phyloP scores from a whole-genome alignment of 2,113 vertebrate genomes.

The Montifringilla adamsi region DNA sequence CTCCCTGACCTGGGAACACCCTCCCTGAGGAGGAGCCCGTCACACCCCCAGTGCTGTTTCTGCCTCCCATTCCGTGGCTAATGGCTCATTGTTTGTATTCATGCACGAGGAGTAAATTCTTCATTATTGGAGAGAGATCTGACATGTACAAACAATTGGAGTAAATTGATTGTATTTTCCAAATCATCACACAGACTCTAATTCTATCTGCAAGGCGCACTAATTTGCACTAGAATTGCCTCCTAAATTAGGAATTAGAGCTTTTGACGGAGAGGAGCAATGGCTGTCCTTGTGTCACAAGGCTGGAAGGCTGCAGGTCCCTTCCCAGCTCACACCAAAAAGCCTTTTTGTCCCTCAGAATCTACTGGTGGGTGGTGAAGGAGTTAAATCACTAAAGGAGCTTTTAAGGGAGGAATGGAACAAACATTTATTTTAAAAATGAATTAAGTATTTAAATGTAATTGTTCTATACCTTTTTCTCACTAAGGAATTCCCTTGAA shows the following conservation, averaged over 20 bases:
- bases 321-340: background rate
- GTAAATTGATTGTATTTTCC: constrained; percentile 78
- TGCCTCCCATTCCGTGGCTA: background rate
- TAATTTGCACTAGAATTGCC: constrained; percentile 71
- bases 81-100: constrained; percentile 49
- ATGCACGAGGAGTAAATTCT: constrained; percentile 46
- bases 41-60: background rate
- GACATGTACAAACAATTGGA: constrained; percentile 69
- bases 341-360: background rate
- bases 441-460: background rate
- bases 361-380: background rate
- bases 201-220: constrained; percentile 71
- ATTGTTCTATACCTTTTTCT: background rate
- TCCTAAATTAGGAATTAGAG: constrained; percentile 67
- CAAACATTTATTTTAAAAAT: background rate
- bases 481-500: background rate
- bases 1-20: rapidly evolving
- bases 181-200: constrained; percentile 73
- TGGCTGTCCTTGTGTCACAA: background rate
- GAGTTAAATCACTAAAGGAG: background rate
- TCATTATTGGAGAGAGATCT: constrained; percentile 61
- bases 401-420: background rate
- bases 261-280: constrained; percentile 37
- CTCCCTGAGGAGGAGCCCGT: rapidly evolving
- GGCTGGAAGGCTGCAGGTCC: background rate